Percentiles rank a stretch among this genome's conserved stretches.
phyloP scores from a whole-genome alignment of 2,888 invertebrate genomes.

The Xylophagus ater region DNA sequence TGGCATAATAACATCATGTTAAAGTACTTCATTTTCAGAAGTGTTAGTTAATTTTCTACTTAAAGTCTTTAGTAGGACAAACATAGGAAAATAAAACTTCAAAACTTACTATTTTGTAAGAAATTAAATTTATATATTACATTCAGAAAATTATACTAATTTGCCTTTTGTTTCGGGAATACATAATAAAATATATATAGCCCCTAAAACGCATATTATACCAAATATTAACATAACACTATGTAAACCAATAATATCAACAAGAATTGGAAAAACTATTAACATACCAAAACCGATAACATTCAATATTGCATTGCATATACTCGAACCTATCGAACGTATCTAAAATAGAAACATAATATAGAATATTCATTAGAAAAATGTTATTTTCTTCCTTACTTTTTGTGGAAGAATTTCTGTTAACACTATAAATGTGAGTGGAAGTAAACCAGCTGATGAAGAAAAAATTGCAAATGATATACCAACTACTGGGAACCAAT shows the following conservation, averaged over 20 bases:
- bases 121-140: too few relatives aligned
- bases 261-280: slow-evolving; percentile 26
- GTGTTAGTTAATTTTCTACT: too few relatives aligned
- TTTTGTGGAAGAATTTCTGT: slow-evolving; percentile 18
- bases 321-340: slow-evolving; percentile 12
- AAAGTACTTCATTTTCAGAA: too few relatives aligned
- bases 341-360: slow-evolving; percentile 12
- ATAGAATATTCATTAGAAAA: neutral
- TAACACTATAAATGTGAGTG: slow-evolving; percentile 18
- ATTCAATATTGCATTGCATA: slow-evolving; percentile 15
- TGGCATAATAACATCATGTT: too few relatives aligned
- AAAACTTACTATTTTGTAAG: too few relatives aligned
- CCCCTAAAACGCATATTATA: slow-evolving; percentile 23
- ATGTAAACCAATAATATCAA: slow-evolving; percentile 25
- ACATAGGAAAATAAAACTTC: too few relatives aligned
- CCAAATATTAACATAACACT: slow-evolving; percentile 32
- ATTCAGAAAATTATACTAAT: too few relatives aligned
- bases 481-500: slow-evolving; percentile 19
- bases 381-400: slow-evolving; percentile 7
- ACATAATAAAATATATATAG: slow-evolving; percentile 26
- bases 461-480: slow-evolving; percentile 17
- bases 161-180: slow-evolving; percentile 34
- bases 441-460: slow-evolving; percentile 15
- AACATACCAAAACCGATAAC: slow-evolving; percentile 15
- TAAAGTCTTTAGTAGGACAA: too few relatives aligned